Base-by-base conservation (phyloP, 2,113 vertebrate genomes). In the Sceloporus tristichus region DNA sequence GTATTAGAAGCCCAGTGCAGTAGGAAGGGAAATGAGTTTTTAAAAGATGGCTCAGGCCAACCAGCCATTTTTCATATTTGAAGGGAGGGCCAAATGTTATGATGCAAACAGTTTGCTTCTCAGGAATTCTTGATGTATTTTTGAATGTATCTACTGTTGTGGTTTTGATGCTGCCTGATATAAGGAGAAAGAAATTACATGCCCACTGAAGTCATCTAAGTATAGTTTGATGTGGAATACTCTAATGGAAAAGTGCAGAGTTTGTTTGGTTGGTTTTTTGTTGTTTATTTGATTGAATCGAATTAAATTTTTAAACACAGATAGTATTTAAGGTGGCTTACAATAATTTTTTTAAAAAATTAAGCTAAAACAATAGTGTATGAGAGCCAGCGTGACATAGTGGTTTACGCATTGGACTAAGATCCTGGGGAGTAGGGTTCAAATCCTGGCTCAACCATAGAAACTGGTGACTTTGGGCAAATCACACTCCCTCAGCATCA, bases 181-280 rank as follows among this genome's bases (percentile, higher is more conserved):
- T 34, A 13, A 40, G 53, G 66, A 65, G 77, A 53, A 21, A 79
- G 81, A 65, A 75, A 54, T 74, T 42, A 53, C 73, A 77, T 29
- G 21, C 19, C 54, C 16, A 34, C 21, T 40, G 42, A 75, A 82
- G 71, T 85, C 54, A 42, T 40, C 79, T 70, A 75, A 82, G 68
- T 42, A 66, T 66, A 85, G 25, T 81, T 65, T 65, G 14, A n/a
- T 53, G 13, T 68, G 42, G 62, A 82, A 21, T 54, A 2, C 82
- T 82, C 34, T 59, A n/a, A 21, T 42, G 82, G 59, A 66, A 86
- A 85, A 85, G 62, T 38, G 13, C 53, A 81, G 27, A 68, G 84
- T 53, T 89, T 82, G 34, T 48, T 48, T 48, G 48, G 5, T 48
- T 48, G 4, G 48, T 48, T 5, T 48, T 5, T 48, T 48, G 48